These are phyloP conservation scores for Periphyllus acericola DNA, from an alignment of 2,888 invertebrate genomes.

Conservation along the genomic window DNA sequence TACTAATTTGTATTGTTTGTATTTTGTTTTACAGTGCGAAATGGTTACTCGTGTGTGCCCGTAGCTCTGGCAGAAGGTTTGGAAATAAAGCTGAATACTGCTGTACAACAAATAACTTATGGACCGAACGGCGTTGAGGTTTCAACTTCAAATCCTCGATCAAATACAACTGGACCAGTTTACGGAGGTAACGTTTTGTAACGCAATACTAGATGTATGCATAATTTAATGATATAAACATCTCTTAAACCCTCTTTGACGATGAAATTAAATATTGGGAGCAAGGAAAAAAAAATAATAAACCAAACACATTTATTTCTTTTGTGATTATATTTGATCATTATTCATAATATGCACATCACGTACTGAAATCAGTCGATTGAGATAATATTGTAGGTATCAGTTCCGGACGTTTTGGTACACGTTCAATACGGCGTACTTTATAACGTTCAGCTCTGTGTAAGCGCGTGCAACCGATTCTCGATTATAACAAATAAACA, in stretches of 20 bases:
- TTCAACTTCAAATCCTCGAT: constrained; percentile 71
- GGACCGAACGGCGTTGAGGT: constrained; percentile 71
- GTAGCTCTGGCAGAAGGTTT: constrained; percentile 92
- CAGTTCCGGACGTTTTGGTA: too few relatives aligned
- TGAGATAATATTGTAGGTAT: too few relatives aligned
- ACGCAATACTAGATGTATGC: not conserved
- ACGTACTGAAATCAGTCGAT: too few relatives aligned
- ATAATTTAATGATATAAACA: too few relatives aligned
- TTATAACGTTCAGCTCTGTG: too few relatives aligned
- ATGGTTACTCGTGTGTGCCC: constrained; percentile 97
- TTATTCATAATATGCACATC: too few relatives aligned
- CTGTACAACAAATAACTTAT: constrained; percentile 88
- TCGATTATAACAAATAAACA: too few relatives aligned
- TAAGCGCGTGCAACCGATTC: too few relatives aligned
- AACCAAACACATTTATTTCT: too few relatives aligned
- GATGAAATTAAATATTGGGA: not conserved
- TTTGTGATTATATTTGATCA: too few relatives aligned
- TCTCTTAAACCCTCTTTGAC: not conserved
- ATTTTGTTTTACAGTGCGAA: constrained; percentile 80
- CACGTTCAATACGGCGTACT: too few relatives aligned
- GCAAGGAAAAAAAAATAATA: too few relatives aligned
- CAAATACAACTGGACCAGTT: not conserved
- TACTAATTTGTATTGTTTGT: not conserved
- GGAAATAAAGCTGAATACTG: constrained; percentile 91
- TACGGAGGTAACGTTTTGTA: constrained; percentile 37